Percentiles rank a stretch among this genome's conserved stretches.
These are phyloP conservation scores for Melanerpes aurifrons DNA, from an alignment of 2,113 vertebrate species.

Conservation along the genomic window DNA sequence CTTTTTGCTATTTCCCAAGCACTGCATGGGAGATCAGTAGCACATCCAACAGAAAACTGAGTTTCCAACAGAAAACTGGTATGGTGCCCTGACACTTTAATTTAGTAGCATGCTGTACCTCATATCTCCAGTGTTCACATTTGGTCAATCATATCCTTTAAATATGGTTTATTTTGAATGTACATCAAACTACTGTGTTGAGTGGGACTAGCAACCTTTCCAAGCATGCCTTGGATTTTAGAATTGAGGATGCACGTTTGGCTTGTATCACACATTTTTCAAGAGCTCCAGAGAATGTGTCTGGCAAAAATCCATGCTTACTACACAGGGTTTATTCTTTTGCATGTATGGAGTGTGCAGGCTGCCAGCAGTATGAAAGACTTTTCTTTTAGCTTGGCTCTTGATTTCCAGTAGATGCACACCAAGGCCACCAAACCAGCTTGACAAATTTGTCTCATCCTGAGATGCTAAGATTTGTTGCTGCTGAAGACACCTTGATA, in stretches of 20 bases:
- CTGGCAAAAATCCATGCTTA: neutral
- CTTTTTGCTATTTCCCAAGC: neutral
- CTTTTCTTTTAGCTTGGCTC: neutral
- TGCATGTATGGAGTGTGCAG: neutral
- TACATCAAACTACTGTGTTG: neutral
- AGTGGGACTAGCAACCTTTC: neutral
- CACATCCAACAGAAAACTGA: neutral
- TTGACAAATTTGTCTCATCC: neutral
- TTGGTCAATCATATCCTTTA: neutral
- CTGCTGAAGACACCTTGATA: neutral
- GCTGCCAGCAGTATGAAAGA: accelerated
- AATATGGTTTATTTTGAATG: neutral
- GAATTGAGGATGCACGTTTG: neutral
- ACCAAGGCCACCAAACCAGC: neutral
- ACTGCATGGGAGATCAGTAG: neutral
- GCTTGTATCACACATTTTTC: neutral
- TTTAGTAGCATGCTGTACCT: neutral
- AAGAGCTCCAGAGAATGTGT: neutral
- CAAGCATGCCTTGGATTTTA: neutral
- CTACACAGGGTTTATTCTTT: neutral
- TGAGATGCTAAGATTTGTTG: neutral
- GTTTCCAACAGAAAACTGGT: neutral
- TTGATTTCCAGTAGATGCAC: neutral
- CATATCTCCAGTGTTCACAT: neutral
- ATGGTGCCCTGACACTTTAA: neutral